phyloP scores from a whole-genome alignment of 2,888 invertebrate species.

The Lithophane ornitopus region DNA sequence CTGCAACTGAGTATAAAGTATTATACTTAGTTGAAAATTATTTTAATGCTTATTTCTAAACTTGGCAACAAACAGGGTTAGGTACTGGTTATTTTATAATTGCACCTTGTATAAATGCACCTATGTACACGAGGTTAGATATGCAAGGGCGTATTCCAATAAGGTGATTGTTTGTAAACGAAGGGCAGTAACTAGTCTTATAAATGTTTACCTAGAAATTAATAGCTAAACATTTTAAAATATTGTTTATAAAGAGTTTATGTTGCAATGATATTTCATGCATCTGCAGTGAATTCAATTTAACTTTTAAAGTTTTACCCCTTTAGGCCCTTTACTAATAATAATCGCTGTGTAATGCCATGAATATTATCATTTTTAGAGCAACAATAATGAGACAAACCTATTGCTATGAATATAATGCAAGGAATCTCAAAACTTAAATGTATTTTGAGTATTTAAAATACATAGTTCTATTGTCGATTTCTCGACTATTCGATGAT shows the following conservation, averaged over 20 bases:
- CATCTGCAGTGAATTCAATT: not conserved
- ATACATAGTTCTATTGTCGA: not conserved
- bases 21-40: not conserved
- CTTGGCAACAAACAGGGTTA: conserved; percentile 16
- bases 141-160: conserved; percentile 49
- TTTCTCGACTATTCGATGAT: not conserved
- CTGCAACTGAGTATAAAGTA: not conserved
- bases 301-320: not conserved
- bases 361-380: not conserved
- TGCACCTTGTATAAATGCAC: conserved; percentile 10
- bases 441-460: not conserved
- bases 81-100: conserved; percentile 8
- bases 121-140: conserved; percentile 13
- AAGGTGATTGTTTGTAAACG: not conserved
- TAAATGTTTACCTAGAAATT: not conserved
- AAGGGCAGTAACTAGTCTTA: not conserved
- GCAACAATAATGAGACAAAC: not conserved
- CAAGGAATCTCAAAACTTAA: not conserved
- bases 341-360: not conserved
- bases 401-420: conserved; percentile 12
- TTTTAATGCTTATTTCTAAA: conserved; percentile 15
- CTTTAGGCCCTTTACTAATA: not conserved
- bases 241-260: not conserved
- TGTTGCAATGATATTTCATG: not conserved
- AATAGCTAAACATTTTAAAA: not conserved